Evolutionary conservation across 2,113 vertebrate genomes (phyloP), one percentile per base, ranked within the genome.

Genomic region (Lagopus leucura): DNA sequence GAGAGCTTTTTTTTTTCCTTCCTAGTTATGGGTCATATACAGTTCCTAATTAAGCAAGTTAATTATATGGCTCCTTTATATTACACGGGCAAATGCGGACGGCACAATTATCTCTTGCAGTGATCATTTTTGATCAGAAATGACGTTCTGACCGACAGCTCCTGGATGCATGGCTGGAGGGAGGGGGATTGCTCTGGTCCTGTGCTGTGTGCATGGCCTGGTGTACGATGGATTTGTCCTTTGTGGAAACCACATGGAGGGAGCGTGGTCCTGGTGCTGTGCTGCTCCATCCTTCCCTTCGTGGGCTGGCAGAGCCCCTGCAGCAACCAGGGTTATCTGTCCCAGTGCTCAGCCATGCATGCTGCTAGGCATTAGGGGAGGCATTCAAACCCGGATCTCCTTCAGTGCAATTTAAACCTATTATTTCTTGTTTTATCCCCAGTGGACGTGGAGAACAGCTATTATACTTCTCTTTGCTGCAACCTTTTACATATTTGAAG

Each of bases 361-460:
- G 63, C 80, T 4, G 8, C 25, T 11, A 78, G 70, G 73, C 80
- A 75, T 48, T 89, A 60, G 80, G 80, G 88, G 92, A 84, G 95
- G 72, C 80, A 65, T 86, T 88, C 83, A 69, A 90, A 72, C 76
- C 79, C 63, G 93, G 88, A 95, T 93, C 92, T 96, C 86, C 83
- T 88, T 88, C 73, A 72, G 90, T 69, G 92, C 73, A 95, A 94
- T 95, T 94, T 93, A 95, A 95, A 93, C 88, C 90, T 88, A 88
- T 96, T 96, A 94, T 92, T 95, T 92, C 95, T 95, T 90, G 88
- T 69, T 88, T 92, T 95, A 96, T 94, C 83, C 95, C 80, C 88
- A 92, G 88, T 88, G 86, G 93, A 95, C 48, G 11, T 19, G 38
- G 57, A 88, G 86, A 90, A 75, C 57, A 78, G 88, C 80, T 95